Evolutionary conservation across 2,113 vertebrate species (phyloP).

Genomic region (Maccullochella peelii): DNA sequence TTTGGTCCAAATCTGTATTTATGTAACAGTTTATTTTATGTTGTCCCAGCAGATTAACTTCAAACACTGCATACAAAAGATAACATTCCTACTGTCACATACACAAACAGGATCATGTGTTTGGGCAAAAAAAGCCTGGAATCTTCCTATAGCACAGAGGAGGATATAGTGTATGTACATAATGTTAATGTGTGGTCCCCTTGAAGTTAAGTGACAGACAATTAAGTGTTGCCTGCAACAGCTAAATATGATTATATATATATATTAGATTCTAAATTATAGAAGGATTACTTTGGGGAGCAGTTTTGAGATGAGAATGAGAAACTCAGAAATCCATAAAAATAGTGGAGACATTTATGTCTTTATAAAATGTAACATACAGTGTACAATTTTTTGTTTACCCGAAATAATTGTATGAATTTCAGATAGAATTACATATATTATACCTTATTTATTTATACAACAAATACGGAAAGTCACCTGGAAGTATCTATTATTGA

Average conservation of each 20-base stretch:
- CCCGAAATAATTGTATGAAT: not conserved
- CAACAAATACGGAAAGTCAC: conserved; percentile 21
- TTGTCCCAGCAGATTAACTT: conserved; percentile 24
- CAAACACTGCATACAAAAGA: conserved; percentile 18
- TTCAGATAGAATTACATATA: not conserved
- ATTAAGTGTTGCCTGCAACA: too few relatives aligned
- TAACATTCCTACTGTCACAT: conserved; percentile 21
- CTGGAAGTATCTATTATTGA: conserved; percentile 44
- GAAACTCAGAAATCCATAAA: not conserved
- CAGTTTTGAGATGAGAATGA: not conserved
- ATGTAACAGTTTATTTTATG: conserved; percentile 2
- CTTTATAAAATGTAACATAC: not conserved
- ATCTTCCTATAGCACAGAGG: not conserved
- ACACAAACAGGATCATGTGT: not conserved
- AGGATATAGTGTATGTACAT: not conserved
- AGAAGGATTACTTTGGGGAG: not conserved
- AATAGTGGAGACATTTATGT: not conserved
- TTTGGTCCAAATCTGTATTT: not conserved
- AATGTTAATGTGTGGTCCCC: not conserved
- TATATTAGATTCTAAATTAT: not conserved
- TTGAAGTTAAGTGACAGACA: not conserved
- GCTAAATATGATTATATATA: not conserved
- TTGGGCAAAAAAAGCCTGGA: not conserved
- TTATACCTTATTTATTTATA: conserved; percentile 3
- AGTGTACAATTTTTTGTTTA: not conserved